Evolutionary conservation across 2,888 invertebrate species (phyloP).

Genomic region (Biston stratarius): DNA sequence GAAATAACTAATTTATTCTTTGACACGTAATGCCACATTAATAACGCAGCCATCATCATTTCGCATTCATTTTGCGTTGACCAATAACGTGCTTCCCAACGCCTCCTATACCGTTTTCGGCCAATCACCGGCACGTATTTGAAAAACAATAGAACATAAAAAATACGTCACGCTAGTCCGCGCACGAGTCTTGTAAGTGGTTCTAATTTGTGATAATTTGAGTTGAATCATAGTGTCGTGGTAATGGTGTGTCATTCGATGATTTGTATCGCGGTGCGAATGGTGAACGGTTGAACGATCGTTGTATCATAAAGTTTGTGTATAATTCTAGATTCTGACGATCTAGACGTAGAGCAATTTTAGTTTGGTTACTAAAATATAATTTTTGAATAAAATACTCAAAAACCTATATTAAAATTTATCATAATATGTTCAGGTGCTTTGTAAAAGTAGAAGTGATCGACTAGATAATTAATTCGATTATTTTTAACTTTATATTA

Average conservation of each 20-base stretch:
- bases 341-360: no score
- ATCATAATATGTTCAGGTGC: no score
- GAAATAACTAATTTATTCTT: constrained; percentile 75
- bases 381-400: no score
- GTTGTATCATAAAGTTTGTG: neutral
- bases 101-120: constrained; percentile 67
- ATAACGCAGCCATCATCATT: constrained; percentile 80
- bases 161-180: constrained; percentile 79
- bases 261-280: constrained; percentile 40
- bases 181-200: constrained; percentile 61
- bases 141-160: constrained; percentile 86
- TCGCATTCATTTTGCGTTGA: constrained; percentile 72
- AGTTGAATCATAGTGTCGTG: constrained; percentile 36
- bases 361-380: no score
- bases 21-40: constrained; percentile 68
- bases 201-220: constrained; percentile 67
- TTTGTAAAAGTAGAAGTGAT: no score
- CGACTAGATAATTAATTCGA: no score
- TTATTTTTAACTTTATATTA: no score
- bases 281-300: neutral
- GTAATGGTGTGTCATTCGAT: constrained; percentile 47
- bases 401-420: no score
- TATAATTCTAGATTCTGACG: no score
- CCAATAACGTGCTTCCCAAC: constrained; percentile 67
- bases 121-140: constrained; percentile 74